Conservation (phyloP, 2,113 vertebrate genomes). For the Hassar affinis region DNA sequence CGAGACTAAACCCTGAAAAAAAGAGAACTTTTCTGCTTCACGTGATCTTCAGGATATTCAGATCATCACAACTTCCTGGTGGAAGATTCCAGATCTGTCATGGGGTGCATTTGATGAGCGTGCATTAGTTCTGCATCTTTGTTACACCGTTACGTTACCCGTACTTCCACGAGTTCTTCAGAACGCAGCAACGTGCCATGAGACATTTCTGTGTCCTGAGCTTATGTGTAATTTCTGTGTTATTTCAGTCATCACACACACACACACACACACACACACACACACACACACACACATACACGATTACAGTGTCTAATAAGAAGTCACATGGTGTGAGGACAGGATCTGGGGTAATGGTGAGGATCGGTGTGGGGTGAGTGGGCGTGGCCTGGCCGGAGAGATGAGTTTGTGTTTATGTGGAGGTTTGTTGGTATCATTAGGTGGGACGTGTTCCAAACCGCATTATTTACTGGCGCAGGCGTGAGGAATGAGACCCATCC, state of each 20-base stretch:
- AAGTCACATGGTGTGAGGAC: background rate
- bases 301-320: background rate
- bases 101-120: too few species aligned
- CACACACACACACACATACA: too few species aligned
- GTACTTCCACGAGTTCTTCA: too few species aligned
- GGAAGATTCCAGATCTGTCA: background rate
- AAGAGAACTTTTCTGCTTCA: background rate
- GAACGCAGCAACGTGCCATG: too few species aligned
- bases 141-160: too few species aligned
- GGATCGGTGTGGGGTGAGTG: background rate
- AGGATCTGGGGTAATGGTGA: background rate
- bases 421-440: constrained; percentile 44
- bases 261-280: background rate
- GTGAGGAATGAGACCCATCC: constrained; percentile 44
- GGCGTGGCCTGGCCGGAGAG: background rate
- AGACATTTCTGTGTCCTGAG: background rate
- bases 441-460: background rate
- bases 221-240: background rate
- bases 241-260: too few species aligned
- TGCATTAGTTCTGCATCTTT: too few species aligned
- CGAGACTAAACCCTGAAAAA: background rate
- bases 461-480: background rate
- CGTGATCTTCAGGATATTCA: too few species aligned
- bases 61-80: background rate
- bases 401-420: background rate